Conservation (phyloP, 1,140 invertebrate species). For the Dendrolimus kikuchii region DNA sequence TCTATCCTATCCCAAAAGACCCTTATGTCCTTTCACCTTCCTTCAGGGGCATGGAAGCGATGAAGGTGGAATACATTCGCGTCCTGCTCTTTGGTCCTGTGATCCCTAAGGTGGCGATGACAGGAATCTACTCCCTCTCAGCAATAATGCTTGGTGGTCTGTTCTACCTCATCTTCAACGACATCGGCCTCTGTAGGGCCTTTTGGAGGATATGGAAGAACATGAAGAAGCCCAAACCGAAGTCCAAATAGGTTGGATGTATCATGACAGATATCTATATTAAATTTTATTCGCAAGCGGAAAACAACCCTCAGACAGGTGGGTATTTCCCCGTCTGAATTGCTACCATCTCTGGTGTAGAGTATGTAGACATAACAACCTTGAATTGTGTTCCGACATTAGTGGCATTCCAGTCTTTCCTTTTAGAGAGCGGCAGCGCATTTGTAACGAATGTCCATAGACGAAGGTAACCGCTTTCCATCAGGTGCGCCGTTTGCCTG, state of each 20-base stretch:
- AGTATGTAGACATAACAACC: no score
- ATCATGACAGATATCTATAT: no score
- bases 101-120: slow-evolving; percentile 82
- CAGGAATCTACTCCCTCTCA: slow-evolving; percentile 79
- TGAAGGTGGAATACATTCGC: slow-evolving; percentile 88
- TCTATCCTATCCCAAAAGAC: slow-evolving; percentile 12
- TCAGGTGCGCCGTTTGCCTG: no score
- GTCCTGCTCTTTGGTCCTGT: slow-evolving; percentile 82
- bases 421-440: no score
- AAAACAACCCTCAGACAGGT: no score
- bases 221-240: slow-evolving; percentile 36
- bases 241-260: slow-evolving; percentile 2
- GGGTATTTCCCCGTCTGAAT: no score
- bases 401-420: no score
- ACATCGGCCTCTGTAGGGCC: slow-evolving; percentile 86
- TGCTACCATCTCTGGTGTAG: no score
- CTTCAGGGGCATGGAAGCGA: slow-evolving; percentile 88
- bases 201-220: slow-evolving; percentile 85
- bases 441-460: no score
- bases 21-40: slow-evolving; percentile 14
- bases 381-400: no score
- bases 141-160: slow-evolving; percentile 86
- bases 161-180: slow-evolving; percentile 89
- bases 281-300: no score
- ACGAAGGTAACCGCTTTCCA: no score